phyloP scores from a whole-genome alignment of 2,888 invertebrate species.

The Oxystoma pomonae region DNA sequence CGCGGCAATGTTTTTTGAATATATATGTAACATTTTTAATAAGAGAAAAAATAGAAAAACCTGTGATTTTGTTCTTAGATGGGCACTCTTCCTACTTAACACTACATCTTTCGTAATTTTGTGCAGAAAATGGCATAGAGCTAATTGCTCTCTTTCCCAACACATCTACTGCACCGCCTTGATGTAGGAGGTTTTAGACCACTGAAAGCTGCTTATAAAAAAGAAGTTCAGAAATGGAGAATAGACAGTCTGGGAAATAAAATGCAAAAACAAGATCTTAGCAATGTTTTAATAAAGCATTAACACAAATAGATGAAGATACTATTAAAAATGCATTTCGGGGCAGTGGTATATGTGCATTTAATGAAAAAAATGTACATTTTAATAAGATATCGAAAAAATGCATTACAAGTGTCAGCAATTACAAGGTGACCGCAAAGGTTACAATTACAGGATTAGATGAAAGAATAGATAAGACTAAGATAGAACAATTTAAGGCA shows the following conservation, averaged over 20 bases:
- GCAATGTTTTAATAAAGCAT: conserved; percentile 5
- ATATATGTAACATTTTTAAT: conserved; percentile 7
- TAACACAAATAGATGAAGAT: background rate
- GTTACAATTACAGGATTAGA: background rate
- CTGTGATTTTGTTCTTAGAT: conserved; percentile 9
- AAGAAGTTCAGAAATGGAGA: conserved; percentile 12
- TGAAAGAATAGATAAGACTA: background rate
- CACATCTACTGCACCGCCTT: conserved; percentile 7
- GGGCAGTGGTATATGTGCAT: conserved; percentile 1
- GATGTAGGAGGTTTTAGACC: conserved; percentile 5
- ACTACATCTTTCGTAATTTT: conserved; percentile 2
- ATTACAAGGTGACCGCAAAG: background rate
- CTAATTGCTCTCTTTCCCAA: conserved; percentile 8
- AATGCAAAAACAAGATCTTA: conserved; percentile 6
- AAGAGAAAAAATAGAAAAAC: background rate
- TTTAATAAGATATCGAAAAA: background rate
- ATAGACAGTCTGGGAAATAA: conserved; percentile 2
- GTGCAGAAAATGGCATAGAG: conserved; percentile 15
- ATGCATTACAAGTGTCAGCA: background rate
- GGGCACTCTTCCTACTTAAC: conserved; percentile 8
- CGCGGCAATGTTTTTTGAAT: conserved; percentile 6
- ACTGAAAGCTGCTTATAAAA: conserved; percentile 15
- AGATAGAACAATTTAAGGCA: background rate
- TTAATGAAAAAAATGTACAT: conserved; percentile 5
- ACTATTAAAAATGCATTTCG: conserved; percentile 5